Evolutionary conservation across 2,113 vertebrate species (phyloP), one percentile per base, ranked within the genome.

Genomic region (Abramis brama): DNA sequence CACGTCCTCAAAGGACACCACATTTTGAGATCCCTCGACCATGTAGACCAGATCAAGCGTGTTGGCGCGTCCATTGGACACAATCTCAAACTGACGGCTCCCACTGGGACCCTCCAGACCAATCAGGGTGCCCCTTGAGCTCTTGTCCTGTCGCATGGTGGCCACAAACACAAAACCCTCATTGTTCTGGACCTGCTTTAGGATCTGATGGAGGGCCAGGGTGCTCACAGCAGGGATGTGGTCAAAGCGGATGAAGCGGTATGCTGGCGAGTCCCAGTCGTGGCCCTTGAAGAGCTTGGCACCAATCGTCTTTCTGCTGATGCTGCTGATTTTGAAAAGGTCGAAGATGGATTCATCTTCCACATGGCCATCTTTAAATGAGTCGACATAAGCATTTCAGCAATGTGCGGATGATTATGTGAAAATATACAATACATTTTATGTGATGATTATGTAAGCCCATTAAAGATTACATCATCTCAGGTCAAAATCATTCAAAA

Each of bases 201-300:
- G 4, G n/a, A 99, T 96, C 90, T 95, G 94, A 88, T 92, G 92
- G 9, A 99, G 93, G 17, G 94, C 93, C 1, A 94, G 95, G 0
- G 94, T 73, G 19, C 93, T 93, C 89, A 97, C 96, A 0, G 97
- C 94, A 21, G 98, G 98, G 84, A 99, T 92, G 45, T 97, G 96
- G 94, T 99, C 98, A n/a, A 98, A 99, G 2, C 97, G 96, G 87
- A 98, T 96, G 87, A 99, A 99, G 25, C 98, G 96, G 85, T 97
- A 99, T 0, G 98, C 96, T 0, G 98, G 97, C 25, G 79, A 19
- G 0, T 90, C 21, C 0, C 95, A 95, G 90, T 97, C 96, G 0
- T 95, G 97, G 43, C 98, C 98, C 74, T 97, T 94, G 91, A 98
- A 98, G 88, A 96, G 92, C 92, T 98, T 99, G 91, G 96, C 98